Conservation (phyloP, 2,888 invertebrate genomes). For the Hypena proboscidalis region DNA sequence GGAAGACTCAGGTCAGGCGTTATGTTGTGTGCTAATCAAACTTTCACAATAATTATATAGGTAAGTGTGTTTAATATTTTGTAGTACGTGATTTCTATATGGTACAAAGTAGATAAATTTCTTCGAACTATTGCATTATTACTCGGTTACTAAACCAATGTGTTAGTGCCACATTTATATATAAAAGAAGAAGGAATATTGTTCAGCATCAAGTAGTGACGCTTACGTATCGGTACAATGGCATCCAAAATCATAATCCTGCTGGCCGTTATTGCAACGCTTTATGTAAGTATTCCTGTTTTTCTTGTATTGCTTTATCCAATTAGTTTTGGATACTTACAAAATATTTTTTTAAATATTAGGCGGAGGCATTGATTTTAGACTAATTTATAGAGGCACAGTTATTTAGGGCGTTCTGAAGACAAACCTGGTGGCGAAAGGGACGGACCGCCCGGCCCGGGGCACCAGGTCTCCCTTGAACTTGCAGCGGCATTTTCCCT, state of each 20-base stretch:
- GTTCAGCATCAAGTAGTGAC: not conserved
- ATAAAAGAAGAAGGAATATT: not conserved
- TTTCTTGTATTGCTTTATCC: too few relatives aligned
- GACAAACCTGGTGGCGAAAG: too few relatives aligned
- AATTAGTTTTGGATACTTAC: too few relatives aligned
- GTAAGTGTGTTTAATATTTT: not conserved
- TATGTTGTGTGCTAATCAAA: too few relatives aligned
- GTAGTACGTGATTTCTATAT: conserved; percentile 10
- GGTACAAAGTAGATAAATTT: conserved; percentile 5
- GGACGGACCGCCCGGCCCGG: too few relatives aligned
- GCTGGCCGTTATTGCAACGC: conserved; percentile 14
- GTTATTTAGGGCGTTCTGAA: too few relatives aligned
- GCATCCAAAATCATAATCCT: conserved; percentile 15
- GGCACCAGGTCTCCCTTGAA: too few relatives aligned
- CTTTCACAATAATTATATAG: not conserved
- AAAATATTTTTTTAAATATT: too few relatives aligned
- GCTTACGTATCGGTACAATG: conserved; percentile 6
- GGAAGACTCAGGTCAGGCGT: too few relatives aligned
- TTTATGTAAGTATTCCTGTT: conserved; percentile 35
- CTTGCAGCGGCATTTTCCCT: too few relatives aligned
- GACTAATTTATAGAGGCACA: too few relatives aligned
- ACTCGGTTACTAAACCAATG: not conserved
- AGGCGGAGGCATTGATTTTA: too few relatives aligned
- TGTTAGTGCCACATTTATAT: not conserved
- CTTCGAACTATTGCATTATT: conserved; percentile 1